phyloP scores from a whole-genome alignment of 2,113 vertebrate species.

The Asarcornis scutulata region DNA sequence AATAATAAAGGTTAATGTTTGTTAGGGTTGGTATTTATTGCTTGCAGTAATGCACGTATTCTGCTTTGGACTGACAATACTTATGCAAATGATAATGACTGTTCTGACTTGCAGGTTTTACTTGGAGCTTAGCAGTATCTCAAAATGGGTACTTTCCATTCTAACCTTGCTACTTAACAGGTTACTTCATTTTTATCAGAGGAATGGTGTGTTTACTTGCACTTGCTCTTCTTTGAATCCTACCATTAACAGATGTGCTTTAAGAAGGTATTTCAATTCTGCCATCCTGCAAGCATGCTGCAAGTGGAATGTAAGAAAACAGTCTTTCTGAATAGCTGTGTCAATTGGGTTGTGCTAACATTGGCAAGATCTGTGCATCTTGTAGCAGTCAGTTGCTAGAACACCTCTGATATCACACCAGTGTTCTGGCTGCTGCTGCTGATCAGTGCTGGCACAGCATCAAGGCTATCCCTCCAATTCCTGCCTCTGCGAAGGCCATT shows the following conservation, averaged over 20 bases:
- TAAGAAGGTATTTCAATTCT: neutral
- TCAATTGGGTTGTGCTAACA: neutral
- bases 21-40: slow-evolving; percentile 47
- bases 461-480: too few relatives aligned
- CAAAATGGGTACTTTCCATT: neutral
- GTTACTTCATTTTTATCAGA: neutral
- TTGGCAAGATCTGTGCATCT: neutral
- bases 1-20: slow-evolving; percentile 61
- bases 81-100: neutral
- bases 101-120: neutral
- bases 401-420: neutral
- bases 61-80: neutral
- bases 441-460: neutral
- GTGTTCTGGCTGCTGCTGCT: neutral
- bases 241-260: neutral
- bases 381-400: neutral
- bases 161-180: neutral
- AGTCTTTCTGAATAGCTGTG: neutral
- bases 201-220: neutral
- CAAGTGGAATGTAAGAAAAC: neutral
- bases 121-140: neutral
- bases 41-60: neutral
- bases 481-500: too few relatives aligned
- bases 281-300: neutral
- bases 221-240: neutral